phyloP scores from a whole-genome alignment of 2,797 vertebrate species.

The Halcyon leucocephala region DNA sequence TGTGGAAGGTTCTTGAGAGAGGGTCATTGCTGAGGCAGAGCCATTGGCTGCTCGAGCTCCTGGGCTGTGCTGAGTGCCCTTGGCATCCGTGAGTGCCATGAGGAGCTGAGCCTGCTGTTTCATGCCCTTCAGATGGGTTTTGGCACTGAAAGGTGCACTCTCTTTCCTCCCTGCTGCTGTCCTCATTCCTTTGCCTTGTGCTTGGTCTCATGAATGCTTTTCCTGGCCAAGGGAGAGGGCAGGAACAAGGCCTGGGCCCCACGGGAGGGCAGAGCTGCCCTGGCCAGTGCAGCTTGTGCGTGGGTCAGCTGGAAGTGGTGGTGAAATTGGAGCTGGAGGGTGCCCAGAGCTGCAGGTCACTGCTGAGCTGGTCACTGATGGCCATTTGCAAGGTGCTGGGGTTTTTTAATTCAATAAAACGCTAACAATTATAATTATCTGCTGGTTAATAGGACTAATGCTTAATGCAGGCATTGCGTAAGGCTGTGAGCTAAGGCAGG shows the following conservation, averaged over 20 bases:
- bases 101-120: background rate
- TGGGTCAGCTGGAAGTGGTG: background rate
- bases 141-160: background rate
- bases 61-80: background rate
- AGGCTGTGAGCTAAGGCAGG: background rate
- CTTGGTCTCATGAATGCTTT: background rate
- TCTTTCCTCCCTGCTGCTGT: background rate
- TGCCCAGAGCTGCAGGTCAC: background rate
- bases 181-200: background rate
- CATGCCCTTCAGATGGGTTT: background rate
- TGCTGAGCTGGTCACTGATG: background rate
- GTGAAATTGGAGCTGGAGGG: background rate
- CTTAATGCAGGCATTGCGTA: background rate
- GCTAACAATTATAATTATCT: background rate
- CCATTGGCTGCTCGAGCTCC: background rate
- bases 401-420: background rate
- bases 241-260: background rate
- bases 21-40: background rate
- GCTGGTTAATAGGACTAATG: background rate
- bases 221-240: background rate
- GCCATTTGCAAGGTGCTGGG: background rate
- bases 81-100: fast-evolving
- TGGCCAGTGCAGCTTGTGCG: background rate
- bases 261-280: background rate
- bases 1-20: background rate